phyloP scores from a whole-genome alignment of 2,113 vertebrate genomes.

The Callorhinus ursinus region DNA sequence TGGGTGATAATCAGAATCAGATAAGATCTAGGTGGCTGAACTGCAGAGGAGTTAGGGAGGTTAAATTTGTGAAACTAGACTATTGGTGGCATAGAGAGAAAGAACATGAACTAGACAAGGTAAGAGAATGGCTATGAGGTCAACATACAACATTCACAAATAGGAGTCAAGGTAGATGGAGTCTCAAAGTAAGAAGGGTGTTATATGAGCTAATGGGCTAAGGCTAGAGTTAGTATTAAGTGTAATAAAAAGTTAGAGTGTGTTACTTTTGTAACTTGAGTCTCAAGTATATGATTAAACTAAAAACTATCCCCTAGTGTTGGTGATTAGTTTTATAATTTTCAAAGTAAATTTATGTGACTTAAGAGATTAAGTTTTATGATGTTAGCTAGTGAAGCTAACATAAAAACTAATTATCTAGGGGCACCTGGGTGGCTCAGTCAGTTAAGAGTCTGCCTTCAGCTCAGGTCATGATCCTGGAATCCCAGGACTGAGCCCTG shows the following conservation, averaged over 20 bases:
- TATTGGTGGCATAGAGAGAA: background rate
- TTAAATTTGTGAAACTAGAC: background rate
- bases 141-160: background rate
- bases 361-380: background rate
- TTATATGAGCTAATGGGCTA: background rate
- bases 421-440: background rate
- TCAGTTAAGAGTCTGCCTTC: no score
- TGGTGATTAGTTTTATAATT: background rate
- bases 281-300: background rate
- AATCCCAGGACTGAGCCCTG: no score
- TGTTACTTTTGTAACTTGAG: background rate
- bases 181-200: background rate
- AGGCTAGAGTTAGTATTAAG: background rate
- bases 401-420: background rate
- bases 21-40: background rate
- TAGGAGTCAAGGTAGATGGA: background rate
- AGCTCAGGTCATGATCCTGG: no score
- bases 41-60: background rate
- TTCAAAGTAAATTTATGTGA: slow-evolving; percentile 10
- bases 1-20: background rate
- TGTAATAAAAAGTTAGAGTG: background rate
- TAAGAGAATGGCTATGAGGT: background rate
- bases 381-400: background rate
- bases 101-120: background rate
- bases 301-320: background rate